Evolutionary conservation across 2,797 vertebrate species (phyloP).

Genomic region (Notolabrus celidotus): DNA sequence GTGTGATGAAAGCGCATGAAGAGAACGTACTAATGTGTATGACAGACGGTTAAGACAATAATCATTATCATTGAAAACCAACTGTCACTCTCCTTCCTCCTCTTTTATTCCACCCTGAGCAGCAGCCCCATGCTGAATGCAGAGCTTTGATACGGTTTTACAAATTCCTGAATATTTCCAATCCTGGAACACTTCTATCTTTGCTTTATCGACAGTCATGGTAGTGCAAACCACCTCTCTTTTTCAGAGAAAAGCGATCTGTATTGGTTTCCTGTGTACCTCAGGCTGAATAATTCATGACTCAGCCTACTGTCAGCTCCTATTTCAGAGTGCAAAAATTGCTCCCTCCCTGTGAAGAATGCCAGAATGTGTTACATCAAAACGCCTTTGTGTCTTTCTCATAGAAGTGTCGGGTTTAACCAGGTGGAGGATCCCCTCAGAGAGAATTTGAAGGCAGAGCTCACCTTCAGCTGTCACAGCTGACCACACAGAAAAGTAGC

Average conservation of each 20-base stretch:
- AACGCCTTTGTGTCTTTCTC: slow-evolving; percentile 6
- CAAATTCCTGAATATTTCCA: slow-evolving; percentile 23
- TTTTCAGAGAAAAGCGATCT: slow-evolving; percentile 40
- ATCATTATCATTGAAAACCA: background rate
- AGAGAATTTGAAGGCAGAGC: no score
- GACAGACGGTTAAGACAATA: background rate
- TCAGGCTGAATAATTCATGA: slow-evolving; percentile 64
- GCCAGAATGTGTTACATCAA: slow-evolving; percentile 1
- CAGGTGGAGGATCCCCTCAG: background rate
- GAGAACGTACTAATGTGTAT: background rate
- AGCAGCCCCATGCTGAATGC: background rate
- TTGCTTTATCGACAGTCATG: slow-evolving; percentile 14
- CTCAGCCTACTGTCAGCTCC: slow-evolving; percentile 18
- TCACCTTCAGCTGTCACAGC: no score
- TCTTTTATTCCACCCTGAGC: background rate
- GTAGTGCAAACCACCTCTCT: slow-evolving; percentile 22
- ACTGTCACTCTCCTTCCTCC: background rate
- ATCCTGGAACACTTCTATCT: slow-evolving; percentile 15
- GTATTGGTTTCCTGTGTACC: slow-evolving; percentile 35
- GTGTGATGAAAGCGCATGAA: no score
- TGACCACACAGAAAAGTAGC: background rate
- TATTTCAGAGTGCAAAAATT: slow-evolving; percentile 26
- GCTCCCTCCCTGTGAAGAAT: slow-evolving; percentile 3
- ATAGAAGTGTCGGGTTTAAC: background rate
- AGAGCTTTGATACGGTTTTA: slow-evolving; percentile 11